Base-by-base conservation (phyloP, 2,113 vertebrate species). In the Mixornis gularis region DNA sequence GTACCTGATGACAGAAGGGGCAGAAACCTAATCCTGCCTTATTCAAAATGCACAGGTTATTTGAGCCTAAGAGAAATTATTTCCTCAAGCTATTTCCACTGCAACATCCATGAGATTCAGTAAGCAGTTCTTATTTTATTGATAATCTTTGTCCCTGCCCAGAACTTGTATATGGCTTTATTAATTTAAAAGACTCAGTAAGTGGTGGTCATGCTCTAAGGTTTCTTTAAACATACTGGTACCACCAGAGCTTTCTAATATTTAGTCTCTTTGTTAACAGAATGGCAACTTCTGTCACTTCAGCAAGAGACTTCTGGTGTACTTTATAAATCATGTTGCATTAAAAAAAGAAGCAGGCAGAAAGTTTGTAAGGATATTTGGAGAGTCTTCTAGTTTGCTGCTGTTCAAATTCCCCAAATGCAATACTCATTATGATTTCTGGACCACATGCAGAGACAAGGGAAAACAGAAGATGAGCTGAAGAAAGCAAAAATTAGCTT, bases 171-270 rank as follows among this genome's bases (percentile, higher is more conserved):
- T 36, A 74, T 9, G 38, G 27, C 56, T 95, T 92, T 89, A 95
- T 93, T 95, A 96, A 90, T 95, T 78, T 92, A 92, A 95, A 95
- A 90, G 74, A 82, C 66, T 85, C 82, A 79, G 63, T 46, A 94
- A 92, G 83, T 21, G 68, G 44, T 56, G 94, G 51, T 91, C 91
- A 91, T 60, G 53, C 32, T 85, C 70, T 82, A 85, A 86, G 43
- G 79, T 77, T 90, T 81, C 87, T 87, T 93, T 95, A 93, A 91
- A 80, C 22, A 93, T 58, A 64, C 69, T 96, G 93, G 46, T 91
- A 83, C 19, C 49, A 80, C 63, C 81, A 94, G 40, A 88, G 48
- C 51, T 92, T 90, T 92, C 94, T 70, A 82, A 89, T 44, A 46
- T 87, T 95, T 69, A 55, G 63, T 51, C 49, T 94, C 80, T 64